These are phyloP conservation scores for Trididemnum clinides DNA, from an alignment of 23 tunicate genomes.

Conservation along the genomic window DNA sequence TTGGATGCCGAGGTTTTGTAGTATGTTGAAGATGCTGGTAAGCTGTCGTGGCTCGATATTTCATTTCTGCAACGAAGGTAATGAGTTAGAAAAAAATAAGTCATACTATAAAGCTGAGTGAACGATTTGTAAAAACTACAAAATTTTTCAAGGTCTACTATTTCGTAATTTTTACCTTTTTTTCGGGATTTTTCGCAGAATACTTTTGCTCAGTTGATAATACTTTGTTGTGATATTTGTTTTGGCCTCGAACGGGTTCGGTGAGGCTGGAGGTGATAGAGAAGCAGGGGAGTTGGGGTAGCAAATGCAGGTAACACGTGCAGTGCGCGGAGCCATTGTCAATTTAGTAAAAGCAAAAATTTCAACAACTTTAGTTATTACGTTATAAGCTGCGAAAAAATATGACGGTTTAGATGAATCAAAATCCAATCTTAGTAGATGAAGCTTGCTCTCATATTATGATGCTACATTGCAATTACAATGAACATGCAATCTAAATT, in stretches of 20 bases:
- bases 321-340: conserved; percentile 49
- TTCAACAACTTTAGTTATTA: not conserved
- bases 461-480: too few species aligned
- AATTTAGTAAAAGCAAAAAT: not conserved
- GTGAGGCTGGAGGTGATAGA: conserved; percentile 11
- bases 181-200: conserved; percentile 22
- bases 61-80: conserved; percentile 25
- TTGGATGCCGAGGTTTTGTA: conserved; percentile 84
- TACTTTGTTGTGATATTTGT: not conserved
- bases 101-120: too few species aligned
- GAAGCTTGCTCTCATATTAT: too few species aligned
- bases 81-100: too few species aligned
- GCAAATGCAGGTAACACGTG: conserved; percentile 41
- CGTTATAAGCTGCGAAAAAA: not conserved
- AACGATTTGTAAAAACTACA: too few species aligned
- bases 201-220: conserved; percentile 9
- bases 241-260: not conserved
- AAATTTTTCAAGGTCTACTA: too few species aligned
- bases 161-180: conserved; percentile 26
- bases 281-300: conserved; percentile 15
- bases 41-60: conserved; percentile 32
- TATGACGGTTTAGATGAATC: too few species aligned
- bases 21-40: conserved; percentile 73
- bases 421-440: too few species aligned
- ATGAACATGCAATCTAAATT: too few species aligned